Base-by-base conservation (phyloP, 2,113 vertebrate genomes). In the Lophochroa leadbeateri region DNA sequence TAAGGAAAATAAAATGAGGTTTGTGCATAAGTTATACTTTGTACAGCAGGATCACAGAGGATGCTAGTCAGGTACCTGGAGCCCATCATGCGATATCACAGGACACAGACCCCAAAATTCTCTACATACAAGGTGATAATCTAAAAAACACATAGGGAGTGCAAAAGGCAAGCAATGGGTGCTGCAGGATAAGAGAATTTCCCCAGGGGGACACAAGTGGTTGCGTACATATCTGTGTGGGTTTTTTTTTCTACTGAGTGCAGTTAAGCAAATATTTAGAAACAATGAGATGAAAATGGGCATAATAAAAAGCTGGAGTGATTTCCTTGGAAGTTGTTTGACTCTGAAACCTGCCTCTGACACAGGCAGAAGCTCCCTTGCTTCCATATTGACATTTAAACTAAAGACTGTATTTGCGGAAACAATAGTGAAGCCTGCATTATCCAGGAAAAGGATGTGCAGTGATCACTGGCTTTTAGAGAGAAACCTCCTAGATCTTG, bases 401-500 rank as follows among this genome's bases (percentile, higher is more conserved):
- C 23, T 58, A 29, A 91, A 84, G 37, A 49, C n/a, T 65, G 13
- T 52, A 69, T 78, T 75, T 58, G 37, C 72, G n/a, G 49, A 84
- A 89, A 67, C 19, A 82, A 39, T 13, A 2, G 0, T 35, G 69
- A 65, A 81, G 37, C 11, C 4, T 2, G 13, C 49, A 72, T 61
- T 49, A 53, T 4, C 13, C 28, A 52, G 44, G 44, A 44, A 90
- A 72, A 64, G 29, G 49, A 72, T 11, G 10, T 8, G 21, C 0
- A 0, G 33, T 47, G 64, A 86, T 61, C 79, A 49, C 63, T 21
- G 68, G 24, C 53, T 47, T 52, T 82, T 43, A n/a, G 61, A 84
- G 46, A 94, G 53, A 47, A 92, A 87, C 47, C 63, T 74, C 63
- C 41, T 52, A 75, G 58, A 80, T 75, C 72, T 82, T 86, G 29